Evolutionary conservation across 2,113 vertebrate genomes (phyloP).

Genomic region (Sylvietta virens): DNA sequence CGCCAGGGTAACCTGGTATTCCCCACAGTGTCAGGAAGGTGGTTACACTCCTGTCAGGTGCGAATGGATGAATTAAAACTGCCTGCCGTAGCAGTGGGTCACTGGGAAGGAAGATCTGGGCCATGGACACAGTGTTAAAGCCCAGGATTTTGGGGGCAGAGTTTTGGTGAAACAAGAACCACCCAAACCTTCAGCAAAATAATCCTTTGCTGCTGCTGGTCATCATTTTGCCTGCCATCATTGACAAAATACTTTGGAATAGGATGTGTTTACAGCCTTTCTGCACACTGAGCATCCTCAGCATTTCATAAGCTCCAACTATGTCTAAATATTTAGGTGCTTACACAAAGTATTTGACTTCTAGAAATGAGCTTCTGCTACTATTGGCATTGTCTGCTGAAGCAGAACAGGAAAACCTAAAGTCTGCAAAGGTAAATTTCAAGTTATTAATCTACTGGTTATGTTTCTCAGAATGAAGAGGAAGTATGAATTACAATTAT

Average conservation of each 20-base stretch:
- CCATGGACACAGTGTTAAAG: neutral
- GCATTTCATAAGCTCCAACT: neutral
- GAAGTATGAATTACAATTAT: neutral
- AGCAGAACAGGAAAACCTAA: neutral
- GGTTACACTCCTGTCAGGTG: neutral
- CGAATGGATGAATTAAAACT: neutral
- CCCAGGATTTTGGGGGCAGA: neutral
- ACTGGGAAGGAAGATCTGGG: neutral
- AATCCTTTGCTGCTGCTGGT: rapidly evolving
- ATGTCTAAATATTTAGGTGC: neutral
- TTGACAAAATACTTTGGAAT: neutral
- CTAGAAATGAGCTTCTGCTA: neutral
- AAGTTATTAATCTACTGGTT: neutral
- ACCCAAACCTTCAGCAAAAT: neutral
- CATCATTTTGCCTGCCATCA: neutral
- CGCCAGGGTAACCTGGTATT: neutral
- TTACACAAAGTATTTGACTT: neutral
- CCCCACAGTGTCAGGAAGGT: too few species aligned
- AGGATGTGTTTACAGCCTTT: neutral
- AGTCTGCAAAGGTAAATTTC: neutral
- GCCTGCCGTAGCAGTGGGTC: neutral
- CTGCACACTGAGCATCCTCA: neutral
- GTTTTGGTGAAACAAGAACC: neutral
- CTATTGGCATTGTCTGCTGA: neutral
- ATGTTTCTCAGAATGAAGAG: neutral